phyloP scores from a whole-genome alignment of 2,888 invertebrate species.

The Brachycybe producta region DNA sequence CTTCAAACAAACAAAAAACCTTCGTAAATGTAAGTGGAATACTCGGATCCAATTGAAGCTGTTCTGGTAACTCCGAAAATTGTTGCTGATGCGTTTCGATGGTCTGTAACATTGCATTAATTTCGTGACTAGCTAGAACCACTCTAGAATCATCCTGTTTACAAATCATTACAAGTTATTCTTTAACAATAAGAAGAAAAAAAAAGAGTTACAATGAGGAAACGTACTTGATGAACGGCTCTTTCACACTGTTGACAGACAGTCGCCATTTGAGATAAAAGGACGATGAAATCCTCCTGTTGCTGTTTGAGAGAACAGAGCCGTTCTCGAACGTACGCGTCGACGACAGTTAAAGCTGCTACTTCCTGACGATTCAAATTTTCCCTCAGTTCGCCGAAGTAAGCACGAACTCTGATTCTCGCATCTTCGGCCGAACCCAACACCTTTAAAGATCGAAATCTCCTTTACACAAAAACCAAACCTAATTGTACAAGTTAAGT shows the following conservation, averaged over 20 bases:
- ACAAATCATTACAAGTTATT: slow-evolving; percentile 1
- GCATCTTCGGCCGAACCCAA: slow-evolving; percentile 37
- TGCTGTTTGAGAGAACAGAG: slow-evolving; percentile 41
- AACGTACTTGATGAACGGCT: slow-evolving; percentile 36
- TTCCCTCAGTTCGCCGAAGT: slow-evolving; percentile 41
- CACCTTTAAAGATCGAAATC: slow-evolving; percentile 23
- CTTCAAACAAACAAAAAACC: slow-evolving; percentile 28
- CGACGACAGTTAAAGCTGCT: slow-evolving; percentile 42
- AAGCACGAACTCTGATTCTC: slow-evolving; percentile 37
- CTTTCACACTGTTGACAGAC: slow-evolving; percentile 44
- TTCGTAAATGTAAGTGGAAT: slow-evolving; percentile 47
- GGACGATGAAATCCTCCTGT: slow-evolving; percentile 41
- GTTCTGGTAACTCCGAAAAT: slow-evolving; percentile 41
- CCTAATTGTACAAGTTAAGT: slow-evolving; percentile 2
- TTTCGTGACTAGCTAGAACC: slow-evolving; percentile 38
- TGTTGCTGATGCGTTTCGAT: slow-evolving; percentile 44
- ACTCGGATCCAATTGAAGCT: slow-evolving; percentile 41
- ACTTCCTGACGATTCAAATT: slow-evolving; percentile 41
- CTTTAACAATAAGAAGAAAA: not conserved
- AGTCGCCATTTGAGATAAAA: slow-evolving; percentile 41
- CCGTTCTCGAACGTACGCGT: slow-evolving; percentile 42
- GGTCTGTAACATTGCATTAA: slow-evolving; percentile 39
- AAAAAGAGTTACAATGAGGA: not conserved
- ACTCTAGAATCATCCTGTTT: slow-evolving; percentile 42
- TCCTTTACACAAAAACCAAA: too few species aligned